Conservation (phyloP, 2,888 invertebrate species). For the Adelognathus sp. region DNA sequence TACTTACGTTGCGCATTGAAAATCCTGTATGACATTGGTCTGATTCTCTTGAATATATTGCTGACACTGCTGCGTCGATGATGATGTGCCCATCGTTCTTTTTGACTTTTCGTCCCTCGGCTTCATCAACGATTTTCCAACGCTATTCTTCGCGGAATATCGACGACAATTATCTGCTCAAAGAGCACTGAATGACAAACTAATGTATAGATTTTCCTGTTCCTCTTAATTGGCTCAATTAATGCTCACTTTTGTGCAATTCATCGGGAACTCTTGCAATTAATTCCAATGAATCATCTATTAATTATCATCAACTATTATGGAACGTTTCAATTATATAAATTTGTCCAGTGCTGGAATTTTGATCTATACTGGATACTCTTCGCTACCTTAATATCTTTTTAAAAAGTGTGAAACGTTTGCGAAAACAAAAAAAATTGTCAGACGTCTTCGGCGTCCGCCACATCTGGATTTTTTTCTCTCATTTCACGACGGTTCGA, state of each 20-base stretch:
- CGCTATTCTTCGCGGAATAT: too few species aligned
- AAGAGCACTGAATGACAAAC: not conserved
- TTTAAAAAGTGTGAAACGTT: not conserved
- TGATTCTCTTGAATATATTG: not conserved
- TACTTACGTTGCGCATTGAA: constrained; percentile 14
- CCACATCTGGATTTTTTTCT: constrained; percentile 13
- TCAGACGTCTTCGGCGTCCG: not conserved
- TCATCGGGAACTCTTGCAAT: too few species aligned
- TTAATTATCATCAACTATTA: too few species aligned
- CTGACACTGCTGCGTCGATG: not conserved
- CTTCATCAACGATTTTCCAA: constrained; percentile 18
- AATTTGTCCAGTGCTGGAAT: too few species aligned
- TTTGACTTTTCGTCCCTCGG: not conserved
- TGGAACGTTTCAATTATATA: too few species aligned
- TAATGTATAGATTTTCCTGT: too few species aligned
- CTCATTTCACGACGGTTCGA: constrained; percentile 1
- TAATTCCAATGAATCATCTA: too few species aligned
- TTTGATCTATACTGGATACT: too few species aligned
- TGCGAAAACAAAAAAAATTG: not conserved
- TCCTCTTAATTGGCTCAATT: too few species aligned
- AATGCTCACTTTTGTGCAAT: too few species aligned
- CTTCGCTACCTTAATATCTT: not conserved
- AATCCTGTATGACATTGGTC: not conserved
- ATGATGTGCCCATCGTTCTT: constrained; percentile 1
- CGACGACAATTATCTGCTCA: not conserved